phyloP scores from a whole-genome alignment of 1,140 invertebrate species.

The Subanguina moxae region DNA sequence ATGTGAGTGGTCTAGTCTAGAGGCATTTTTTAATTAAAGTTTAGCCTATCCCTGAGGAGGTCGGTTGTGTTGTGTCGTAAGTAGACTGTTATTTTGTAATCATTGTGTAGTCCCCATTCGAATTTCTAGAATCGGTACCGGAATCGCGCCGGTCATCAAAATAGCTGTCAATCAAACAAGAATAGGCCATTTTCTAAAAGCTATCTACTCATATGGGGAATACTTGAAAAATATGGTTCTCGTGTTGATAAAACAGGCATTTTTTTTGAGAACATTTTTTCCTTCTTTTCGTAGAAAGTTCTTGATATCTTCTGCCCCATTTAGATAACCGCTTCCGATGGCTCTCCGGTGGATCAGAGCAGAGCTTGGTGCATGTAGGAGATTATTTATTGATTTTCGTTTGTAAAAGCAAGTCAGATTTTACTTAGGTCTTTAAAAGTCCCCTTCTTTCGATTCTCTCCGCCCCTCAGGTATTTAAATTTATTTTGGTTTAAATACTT shows the following conservation, averaged over 20 bases:
- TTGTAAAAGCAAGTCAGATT: not conserved
- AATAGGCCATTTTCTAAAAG: slow-evolving; percentile 8
- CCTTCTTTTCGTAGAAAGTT: not conserved
- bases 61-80: slow-evolving; percentile 8
- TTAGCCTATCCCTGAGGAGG: not conserved
- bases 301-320: not conserved
- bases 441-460: slow-evolving; percentile 14
- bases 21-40: slow-evolving; percentile 6
- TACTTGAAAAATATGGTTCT: slow-evolving; percentile 16
- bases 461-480: not conserved
- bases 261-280: too few relatives aligned
- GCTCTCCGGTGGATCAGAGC: slow-evolving; percentile 3
- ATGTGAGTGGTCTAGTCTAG: too few relatives aligned
- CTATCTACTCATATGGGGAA: slow-evolving; percentile 9
- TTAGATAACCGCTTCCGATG: slow-evolving; percentile 18
- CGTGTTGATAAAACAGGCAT: slow-evolving; percentile 9
- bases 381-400: not conserved
- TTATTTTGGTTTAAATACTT: not conserved
- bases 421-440: not conserved
- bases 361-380: slow-evolving; percentile 4
- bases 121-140: not conserved
- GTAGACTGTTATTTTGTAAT: too few relatives aligned
- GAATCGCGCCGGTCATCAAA: slow-evolving; percentile 2
- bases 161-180: not conserved
- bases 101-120: too few relatives aligned